These are phyloP conservation scores for Plestiodon gilberti DNA, from an alignment of 2,113 vertebrate species.

Conservation along the genomic window DNA sequence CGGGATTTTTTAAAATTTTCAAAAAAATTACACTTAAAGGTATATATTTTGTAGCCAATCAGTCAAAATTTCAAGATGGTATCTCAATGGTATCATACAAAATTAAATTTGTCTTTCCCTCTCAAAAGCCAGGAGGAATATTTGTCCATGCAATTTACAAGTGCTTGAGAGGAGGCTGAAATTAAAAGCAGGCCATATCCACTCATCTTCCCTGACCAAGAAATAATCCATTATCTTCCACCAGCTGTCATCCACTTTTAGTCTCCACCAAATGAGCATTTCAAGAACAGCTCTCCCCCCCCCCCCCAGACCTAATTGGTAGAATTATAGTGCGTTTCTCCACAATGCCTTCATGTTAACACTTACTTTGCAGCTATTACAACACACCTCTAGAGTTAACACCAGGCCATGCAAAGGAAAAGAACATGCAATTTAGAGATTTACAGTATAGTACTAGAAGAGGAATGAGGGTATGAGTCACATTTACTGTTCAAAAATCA, in stretches of 20 bases:
- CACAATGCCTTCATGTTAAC: constrained; percentile 5
- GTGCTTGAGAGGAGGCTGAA: constrained; percentile 54
- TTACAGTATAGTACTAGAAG: neutral
- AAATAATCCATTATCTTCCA: constrained; percentile 78
- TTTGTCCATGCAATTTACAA: constrained; percentile 26
- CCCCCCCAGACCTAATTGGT: constrained; percentile 27
- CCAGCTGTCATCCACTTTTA: constrained; percentile 74
- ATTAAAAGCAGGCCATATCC: constrained; percentile 73
- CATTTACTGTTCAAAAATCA: neutral
- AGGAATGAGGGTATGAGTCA: neutral
- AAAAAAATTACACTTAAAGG: too few species aligned
- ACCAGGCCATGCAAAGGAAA: neutral
- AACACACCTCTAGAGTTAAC: neutral
- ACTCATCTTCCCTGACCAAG: constrained; percentile 48
- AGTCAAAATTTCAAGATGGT: too few species aligned
- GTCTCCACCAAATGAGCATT: constrained; percentile 3
- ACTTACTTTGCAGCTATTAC: constrained; percentile 36
- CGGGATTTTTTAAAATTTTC: too few species aligned
- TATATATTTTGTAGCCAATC: too few species aligned
- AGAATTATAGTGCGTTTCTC: constrained; percentile 39
- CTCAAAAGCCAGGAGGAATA: neutral
- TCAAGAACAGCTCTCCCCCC: constrained; percentile 16
- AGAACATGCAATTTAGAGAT: neutral
- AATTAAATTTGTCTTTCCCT: constrained; percentile 10
- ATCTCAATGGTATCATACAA: too few species aligned